A percentile compares a stretch with the other conserved stretches of the same genome.
Conservation (phyloP, 2,888 invertebrate genomes). For the Quadriops clusia region DNA sequence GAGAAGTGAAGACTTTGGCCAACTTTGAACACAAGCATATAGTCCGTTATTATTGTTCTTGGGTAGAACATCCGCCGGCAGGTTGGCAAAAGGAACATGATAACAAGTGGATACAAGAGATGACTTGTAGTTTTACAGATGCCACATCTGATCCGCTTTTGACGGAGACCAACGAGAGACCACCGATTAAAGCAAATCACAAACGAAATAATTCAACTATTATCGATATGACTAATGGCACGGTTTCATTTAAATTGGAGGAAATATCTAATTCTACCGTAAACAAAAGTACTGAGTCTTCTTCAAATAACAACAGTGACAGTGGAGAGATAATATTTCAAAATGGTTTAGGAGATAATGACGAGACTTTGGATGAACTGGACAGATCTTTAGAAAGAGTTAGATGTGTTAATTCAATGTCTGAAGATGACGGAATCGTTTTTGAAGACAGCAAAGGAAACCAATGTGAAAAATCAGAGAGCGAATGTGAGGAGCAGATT, state of each 20-base stretch:
- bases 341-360: too few species aligned
- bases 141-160: neutral
- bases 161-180: neutral
- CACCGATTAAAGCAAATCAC: constrained; percentile 5
- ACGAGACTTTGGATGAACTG: too few species aligned
- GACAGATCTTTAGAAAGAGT: too few species aligned
- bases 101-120: constrained; percentile 38
- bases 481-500: too few species aligned
- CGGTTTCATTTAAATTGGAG: constrained; percentile 4
- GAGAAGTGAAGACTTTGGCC: constrained; percentile 91
- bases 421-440: too few species aligned
- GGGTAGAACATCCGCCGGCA: constrained; percentile 85
- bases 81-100: constrained; percentile 80
- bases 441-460: too few species aligned
- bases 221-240: constrained; percentile 9
- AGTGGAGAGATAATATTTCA: too few species aligned
- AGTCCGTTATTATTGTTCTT: constrained; percentile 90
- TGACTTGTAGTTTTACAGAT: neutral
- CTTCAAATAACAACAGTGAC: too few species aligned
- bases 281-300: too few species aligned
- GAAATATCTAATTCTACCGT: too few species aligned
- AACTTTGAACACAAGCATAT: constrained; percentile 91
- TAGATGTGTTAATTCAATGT: too few species aligned
- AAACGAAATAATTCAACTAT: constrained; percentile 11
- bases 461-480: too few species aligned